Conservation (phyloP, 1,140 invertebrate genomes). For the Solenopsis fugax region DNA sequence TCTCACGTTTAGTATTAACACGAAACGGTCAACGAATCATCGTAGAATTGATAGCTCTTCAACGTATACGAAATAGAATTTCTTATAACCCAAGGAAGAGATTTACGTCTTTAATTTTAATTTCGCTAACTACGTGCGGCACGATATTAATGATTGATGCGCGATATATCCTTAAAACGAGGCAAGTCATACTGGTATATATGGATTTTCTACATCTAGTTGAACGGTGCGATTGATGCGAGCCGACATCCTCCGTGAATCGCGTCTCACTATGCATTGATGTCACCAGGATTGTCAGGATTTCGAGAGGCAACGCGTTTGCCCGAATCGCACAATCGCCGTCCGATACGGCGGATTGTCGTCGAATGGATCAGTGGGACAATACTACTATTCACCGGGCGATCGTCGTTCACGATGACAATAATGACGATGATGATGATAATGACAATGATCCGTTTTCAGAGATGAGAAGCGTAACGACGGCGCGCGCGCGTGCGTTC, state of each 20-base stretch:
- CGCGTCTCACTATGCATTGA: slow-evolving; percentile 28
- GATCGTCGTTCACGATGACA: slow-evolving; percentile 10
- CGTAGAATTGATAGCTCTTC: neutral
- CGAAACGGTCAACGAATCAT: slow-evolving; percentile 16
- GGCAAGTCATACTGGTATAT: neutral
- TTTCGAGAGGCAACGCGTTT: slow-evolving; percentile 44
- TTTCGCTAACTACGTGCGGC: slow-evolving; percentile 43
- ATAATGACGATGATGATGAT: neutral
- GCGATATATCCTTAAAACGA: slow-evolving; percentile 30
- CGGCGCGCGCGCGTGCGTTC: slow-evolving; percentile 36
- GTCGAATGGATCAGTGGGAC: slow-evolving; percentile 4
- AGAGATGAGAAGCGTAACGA: slow-evolving; percentile 24
- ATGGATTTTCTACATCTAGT: slow-evolving; percentile 37
- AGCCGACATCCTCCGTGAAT: slow-evolving; percentile 55
- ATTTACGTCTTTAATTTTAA: slow-evolving; percentile 6
- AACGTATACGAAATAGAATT: slow-evolving; percentile 26
- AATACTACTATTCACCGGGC: neutral
- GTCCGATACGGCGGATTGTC: neutral
- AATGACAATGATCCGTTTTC: slow-evolving; percentile 24
- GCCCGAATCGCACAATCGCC: slow-evolving; percentile 37
- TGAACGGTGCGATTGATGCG: slow-evolving; percentile 47
- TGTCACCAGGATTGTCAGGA: slow-evolving; percentile 56
- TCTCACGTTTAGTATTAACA: slow-evolving; percentile 10
- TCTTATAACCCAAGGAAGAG: slow-evolving; percentile 18
- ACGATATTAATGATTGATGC: slow-evolving; percentile 38